These are phyloP conservation scores for Arothron firmamentum DNA, from an alignment of 2,113 vertebrate species.

Conservation along the genomic window DNA sequence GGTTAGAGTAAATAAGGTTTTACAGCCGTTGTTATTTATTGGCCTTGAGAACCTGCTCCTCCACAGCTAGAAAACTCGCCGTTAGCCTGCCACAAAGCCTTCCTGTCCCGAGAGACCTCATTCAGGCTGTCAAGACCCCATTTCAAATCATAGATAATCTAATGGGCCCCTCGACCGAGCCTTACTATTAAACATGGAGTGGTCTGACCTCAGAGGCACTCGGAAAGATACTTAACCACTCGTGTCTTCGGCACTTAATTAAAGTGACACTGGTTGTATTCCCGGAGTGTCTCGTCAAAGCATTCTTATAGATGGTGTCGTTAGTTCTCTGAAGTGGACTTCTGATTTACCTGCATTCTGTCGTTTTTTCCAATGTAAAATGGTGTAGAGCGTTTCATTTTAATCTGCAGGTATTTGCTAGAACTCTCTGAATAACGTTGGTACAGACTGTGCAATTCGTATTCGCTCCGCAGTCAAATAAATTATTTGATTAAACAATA, in stretches of 20 bases:
- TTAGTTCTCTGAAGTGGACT: slow-evolving; percentile 18
- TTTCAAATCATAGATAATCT: slow-evolving; percentile 51
- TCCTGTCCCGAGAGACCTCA: background rate
- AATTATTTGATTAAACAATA: no score
- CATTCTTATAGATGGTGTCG: slow-evolving; percentile 36
- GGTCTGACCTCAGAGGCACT: slow-evolving; percentile 39
- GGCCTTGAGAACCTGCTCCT: slow-evolving; percentile 1
- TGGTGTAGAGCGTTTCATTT: no score
- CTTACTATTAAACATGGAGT: slow-evolving; percentile 34
- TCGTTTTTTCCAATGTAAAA: background rate
- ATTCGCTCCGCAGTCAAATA: no score
- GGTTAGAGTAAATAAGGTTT: slow-evolving; percentile 28
- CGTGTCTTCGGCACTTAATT: slow-evolving; percentile 53
- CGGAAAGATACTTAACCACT: slow-evolving; percentile 32
- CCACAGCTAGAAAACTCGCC: background rate
- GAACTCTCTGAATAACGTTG: no score
- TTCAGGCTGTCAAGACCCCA: slow-evolving; percentile 24
- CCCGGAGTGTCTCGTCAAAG: slow-evolving; percentile 41
- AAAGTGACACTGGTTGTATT: slow-evolving; percentile 33
- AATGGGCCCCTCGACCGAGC: slow-evolving; percentile 33
- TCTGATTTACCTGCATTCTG: background rate
- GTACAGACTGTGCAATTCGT: no score
- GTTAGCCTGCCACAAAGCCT: background rate
- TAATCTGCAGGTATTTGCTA: no score
- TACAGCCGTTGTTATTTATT: background rate